Conservation (phyloP, 2,113 vertebrate species). For the Callorhinus ursinus region DNA sequence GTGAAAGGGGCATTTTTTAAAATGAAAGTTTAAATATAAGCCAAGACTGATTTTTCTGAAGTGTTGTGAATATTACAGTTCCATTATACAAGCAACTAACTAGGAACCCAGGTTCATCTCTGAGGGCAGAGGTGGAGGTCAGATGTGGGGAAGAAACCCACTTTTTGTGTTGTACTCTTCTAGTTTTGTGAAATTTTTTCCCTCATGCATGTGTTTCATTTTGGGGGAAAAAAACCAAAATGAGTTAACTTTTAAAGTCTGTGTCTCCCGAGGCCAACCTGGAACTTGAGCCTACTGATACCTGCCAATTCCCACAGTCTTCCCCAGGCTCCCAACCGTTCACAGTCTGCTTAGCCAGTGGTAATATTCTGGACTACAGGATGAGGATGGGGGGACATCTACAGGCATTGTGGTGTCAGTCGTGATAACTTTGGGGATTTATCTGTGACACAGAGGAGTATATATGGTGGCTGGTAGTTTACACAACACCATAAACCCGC, state of each 20-base stretch:
- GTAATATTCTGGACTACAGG: not conserved
- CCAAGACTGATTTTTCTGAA: constrained; percentile 16
- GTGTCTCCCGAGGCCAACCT: constrained; percentile 41
- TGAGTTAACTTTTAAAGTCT: not conserved
- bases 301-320: constrained; percentile 44
- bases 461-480: not conserved
- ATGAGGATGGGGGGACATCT: not conserved
- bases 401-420: not conserved
- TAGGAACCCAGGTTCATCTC: not conserved
- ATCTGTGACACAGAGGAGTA: not conserved
- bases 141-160: not conserved
- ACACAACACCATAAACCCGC: not conserved
- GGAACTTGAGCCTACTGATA: not conserved
- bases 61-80: not conserved
- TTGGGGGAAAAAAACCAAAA: not conserved
- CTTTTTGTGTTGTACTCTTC: not conserved
- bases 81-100: not conserved
- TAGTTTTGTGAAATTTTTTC: not conserved
- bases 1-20: constrained; percentile 36
- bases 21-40: constrained; percentile 36
- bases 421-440: not conserved
- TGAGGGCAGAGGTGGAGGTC: not conserved
- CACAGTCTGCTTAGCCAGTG: not conserved
- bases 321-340: not conserved
- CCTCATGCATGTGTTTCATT: constrained; percentile 22